These are phyloP conservation scores for Peromyscus eremicus DNA, from an alignment of 2,797 vertebrate species.

Conservation along the genomic window DNA sequence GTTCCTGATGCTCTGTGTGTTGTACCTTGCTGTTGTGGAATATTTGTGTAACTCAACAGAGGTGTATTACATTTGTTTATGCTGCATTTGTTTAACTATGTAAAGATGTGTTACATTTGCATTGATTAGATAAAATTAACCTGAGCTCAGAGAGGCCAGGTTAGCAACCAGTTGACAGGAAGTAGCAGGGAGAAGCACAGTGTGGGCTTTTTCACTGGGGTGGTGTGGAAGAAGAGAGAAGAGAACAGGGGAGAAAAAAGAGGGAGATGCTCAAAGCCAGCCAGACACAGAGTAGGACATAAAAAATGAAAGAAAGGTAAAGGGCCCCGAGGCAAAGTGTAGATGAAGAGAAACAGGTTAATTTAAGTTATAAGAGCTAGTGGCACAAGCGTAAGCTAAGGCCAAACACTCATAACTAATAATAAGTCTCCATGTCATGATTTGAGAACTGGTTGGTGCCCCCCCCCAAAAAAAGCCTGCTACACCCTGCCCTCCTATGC, in stretches of 20 bases:
- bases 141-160: neutral
- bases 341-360: neutral
- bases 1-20: neutral
- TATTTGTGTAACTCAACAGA: neutral
- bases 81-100: neutral
- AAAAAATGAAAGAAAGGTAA: neutral
- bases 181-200: neutral
- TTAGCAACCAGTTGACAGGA: neutral
- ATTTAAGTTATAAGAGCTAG: neutral
- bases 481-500: neutral
- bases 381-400: neutral
- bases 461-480: neutral
- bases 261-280: neutral
- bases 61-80: neutral
- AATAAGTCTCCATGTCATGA: neutral
- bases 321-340: neutral
- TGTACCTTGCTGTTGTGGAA: neutral
- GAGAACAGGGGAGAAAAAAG: neutral
- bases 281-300: neutral
- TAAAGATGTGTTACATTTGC: neutral
- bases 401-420: neutral
- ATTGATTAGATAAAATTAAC: neutral
- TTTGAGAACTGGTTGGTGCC: neutral
- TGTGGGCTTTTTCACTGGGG: neutral
- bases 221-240: neutral